Conservation (phyloP, 2,797 vertebrate species). For the Bovichtus variegatus region DNA sequence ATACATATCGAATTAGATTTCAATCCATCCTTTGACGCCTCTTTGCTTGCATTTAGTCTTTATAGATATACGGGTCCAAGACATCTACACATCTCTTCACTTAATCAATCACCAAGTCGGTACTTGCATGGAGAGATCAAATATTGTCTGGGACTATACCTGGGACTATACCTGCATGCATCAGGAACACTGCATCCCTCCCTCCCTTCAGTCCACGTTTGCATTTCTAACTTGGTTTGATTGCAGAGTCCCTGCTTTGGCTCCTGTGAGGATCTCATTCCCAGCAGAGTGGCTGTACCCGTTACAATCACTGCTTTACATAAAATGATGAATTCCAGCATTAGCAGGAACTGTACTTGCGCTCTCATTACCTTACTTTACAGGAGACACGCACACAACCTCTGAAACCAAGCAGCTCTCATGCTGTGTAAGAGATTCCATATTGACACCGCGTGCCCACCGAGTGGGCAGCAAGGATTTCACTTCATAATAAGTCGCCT, state of each 20-base stretch:
- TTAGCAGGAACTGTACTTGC: constrained; percentile 1
- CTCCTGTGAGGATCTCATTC: constrained; percentile 10
- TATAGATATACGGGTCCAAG: too few species aligned
- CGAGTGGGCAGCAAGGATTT: constrained; percentile 56
- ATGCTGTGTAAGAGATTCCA: constrained; percentile 18
- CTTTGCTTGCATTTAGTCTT: background rate
- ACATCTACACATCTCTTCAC: background rate
- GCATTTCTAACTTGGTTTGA: background rate
- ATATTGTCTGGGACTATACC: background rate
- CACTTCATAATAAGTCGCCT: constrained; percentile 62
- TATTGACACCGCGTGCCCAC: constrained; percentile 44
- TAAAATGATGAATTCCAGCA: constrained; percentile 36
- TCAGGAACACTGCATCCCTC: background rate
- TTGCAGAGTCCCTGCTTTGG: constrained; percentile 12
- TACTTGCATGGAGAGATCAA: background rate
- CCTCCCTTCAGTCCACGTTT: constrained; percentile 1
- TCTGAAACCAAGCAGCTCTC: constrained; percentile 30
- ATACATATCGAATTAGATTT: background rate
- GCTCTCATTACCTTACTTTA: background rate
- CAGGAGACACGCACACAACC: constrained; percentile 13
- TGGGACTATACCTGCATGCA: background rate
- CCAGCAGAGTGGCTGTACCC: background rate
- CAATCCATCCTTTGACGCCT: background rate
- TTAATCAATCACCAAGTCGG: background rate
- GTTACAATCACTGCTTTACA: constrained; percentile 27